A percentile compares a stretch with the other conserved stretches of the same genome.
phyloP scores from a whole-genome alignment of 2,888 invertebrate species.

The Portevinia maculata region DNA sequence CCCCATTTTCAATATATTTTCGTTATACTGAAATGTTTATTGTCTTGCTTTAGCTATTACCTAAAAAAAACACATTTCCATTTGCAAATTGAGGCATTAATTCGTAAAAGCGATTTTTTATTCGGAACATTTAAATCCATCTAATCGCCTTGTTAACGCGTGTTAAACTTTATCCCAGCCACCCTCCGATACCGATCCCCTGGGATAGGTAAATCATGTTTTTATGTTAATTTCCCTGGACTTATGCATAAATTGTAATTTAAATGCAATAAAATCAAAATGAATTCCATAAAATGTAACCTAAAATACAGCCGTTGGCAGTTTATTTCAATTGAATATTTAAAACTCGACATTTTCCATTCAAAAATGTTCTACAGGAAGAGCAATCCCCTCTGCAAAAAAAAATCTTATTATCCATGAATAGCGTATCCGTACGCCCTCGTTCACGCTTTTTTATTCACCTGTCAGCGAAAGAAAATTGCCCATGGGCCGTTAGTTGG shows the following conservation, averaged over 20 bases:
- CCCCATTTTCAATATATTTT: not conserved
- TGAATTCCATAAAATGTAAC: conserved; percentile 44
- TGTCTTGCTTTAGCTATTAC: not conserved
- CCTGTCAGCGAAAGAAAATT: conserved; percentile 58
- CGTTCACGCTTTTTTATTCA: conserved; percentile 17
- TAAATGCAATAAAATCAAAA: conserved; percentile 40
- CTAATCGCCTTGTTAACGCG: conserved; percentile 52
- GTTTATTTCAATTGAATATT: conserved; percentile 63
- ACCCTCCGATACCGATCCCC: not conserved
- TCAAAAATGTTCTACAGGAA: conserved; percentile 1
- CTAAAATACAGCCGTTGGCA: conserved; percentile 18
- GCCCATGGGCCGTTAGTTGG: conserved; percentile 8
- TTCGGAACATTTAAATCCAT: conserved; percentile 3
- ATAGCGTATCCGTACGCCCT: not conserved
- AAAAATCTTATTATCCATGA: conserved; percentile 3
- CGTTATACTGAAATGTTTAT: not conserved
- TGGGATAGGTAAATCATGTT: conserved; percentile 37
- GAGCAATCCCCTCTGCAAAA: not conserved
- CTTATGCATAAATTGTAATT: conserved; percentile 56
- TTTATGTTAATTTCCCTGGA: conserved; percentile 29
- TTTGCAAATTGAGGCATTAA: conserved; percentile 1
- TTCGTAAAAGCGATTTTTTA: conserved; percentile 5
- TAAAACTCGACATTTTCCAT: conserved; percentile 23
- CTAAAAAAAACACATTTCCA: conserved; percentile 1
- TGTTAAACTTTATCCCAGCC: conserved; percentile 30